Percentiles rank a stretch among this genome's conserved stretches.
Conservation (phyloP, 2,888 invertebrate genomes). For the Deilephila elpenor region DNA sequence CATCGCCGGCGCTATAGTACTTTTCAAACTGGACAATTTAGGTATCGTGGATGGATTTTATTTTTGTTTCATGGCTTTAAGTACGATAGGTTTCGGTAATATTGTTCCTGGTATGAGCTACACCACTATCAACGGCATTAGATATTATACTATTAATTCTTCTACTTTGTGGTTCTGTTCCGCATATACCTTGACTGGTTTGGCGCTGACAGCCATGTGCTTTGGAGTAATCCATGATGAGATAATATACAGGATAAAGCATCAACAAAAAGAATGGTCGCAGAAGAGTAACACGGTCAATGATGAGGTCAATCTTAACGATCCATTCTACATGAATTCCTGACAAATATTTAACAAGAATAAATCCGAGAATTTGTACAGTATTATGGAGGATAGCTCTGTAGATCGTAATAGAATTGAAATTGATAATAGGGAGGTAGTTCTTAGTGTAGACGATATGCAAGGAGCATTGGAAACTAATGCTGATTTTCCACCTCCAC, state of each 20-base stretch:
- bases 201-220: slow-evolving; percentile 95
- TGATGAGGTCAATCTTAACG: slow-evolving; percentile 86
- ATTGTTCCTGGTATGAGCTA: slow-evolving; percentile 89
- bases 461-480: slow-evolving; percentile 65
- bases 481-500: slow-evolving; percentile 73
- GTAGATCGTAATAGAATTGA: slow-evolving; percentile 77
- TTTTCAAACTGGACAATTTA: slow-evolving; percentile 96
- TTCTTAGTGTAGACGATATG: slow-evolving; percentile 81
- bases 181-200: slow-evolving; percentile 93
- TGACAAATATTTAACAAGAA: slow-evolving; percentile 88
- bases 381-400: slow-evolving; percentile 82
- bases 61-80: slow-evolving; percentile 98
- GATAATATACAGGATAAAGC: slow-evolving; percentile 92
- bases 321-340: slow-evolving; percentile 89
- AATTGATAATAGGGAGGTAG: slow-evolving; percentile 80
- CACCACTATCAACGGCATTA: slow-evolving; percentile 79
- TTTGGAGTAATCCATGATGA: slow-evolving; percentile 95
- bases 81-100: slow-evolving; percentile 96
- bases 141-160: slow-evolving; percentile 85
- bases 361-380: slow-evolving; percentile 84
- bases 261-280: slow-evolving; percentile 86
- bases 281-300: slow-evolving; percentile 87
- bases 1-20: slow-evolving; percentile 93
- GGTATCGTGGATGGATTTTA: slow-evolving; percentile 94
- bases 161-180: slow-evolving; percentile 95